These are phyloP conservation scores for Cerceris rybyensis DNA, from an alignment of 2,888 invertebrate genomes.

Conservation along the genomic window DNA sequence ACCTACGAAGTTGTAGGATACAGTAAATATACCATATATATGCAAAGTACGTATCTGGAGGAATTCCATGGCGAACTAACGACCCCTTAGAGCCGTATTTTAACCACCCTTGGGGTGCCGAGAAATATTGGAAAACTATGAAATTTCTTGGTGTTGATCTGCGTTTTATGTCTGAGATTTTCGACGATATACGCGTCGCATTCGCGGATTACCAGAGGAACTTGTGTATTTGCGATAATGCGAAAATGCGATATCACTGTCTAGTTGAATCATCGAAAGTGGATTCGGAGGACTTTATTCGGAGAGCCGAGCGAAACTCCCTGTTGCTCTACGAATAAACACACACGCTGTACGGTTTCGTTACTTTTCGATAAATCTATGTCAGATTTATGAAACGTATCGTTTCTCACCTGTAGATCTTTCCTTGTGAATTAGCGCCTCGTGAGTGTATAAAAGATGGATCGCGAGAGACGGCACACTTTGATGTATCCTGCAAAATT, in stretches of 20 bases:
- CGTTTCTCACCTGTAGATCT: too few relatives aligned
- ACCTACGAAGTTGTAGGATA: slow-evolving; percentile 30
- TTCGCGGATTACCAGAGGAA: slow-evolving; percentile 2
- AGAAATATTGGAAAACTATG: slow-evolving; percentile 50
- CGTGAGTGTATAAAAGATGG: too few relatives aligned
- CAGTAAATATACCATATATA: slow-evolving; percentile 53
- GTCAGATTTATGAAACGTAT: too few relatives aligned
- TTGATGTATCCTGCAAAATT: too few relatives aligned
- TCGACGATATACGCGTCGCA: neutral
- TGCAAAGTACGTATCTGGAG: slow-evolving; percentile 52
- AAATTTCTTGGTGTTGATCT: slow-evolving; percentile 26
- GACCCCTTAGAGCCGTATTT: slow-evolving; percentile 53
- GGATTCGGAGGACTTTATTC: neutral
- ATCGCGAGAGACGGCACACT: too few relatives aligned
- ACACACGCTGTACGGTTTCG: neutral
- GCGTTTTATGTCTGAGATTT: neutral
- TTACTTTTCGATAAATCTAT: neutral
- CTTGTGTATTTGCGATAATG: neutral
- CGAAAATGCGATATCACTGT: neutral
- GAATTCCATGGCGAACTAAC: slow-evolving; percentile 59
- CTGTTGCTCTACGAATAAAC: neutral
- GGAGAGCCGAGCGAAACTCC: neutral
- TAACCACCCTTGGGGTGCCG: slow-evolving; percentile 8
- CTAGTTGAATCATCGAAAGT: neutral
- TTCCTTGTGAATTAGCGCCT: too few relatives aligned